Percentiles rank a stretch among this genome's conserved stretches.
phyloP scores from a whole-genome alignment of 2,113 vertebrate genomes.

The Anseranas semipalmata region DNA sequence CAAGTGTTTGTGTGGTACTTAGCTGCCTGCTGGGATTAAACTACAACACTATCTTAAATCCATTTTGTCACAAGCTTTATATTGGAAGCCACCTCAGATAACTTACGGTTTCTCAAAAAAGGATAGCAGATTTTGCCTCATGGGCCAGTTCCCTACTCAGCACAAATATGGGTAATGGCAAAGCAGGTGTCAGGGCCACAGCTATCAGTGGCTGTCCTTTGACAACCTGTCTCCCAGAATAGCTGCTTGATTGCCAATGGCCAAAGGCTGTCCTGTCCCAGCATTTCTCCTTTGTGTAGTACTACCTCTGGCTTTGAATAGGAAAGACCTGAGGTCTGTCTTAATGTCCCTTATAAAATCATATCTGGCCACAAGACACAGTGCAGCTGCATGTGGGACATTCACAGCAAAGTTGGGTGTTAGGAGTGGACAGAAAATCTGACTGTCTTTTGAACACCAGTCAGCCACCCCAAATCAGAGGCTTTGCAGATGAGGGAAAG shows the following conservation, averaged over 20 bases:
- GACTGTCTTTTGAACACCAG: neutral
- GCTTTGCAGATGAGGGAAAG: neutral
- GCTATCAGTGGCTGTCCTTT: neutral
- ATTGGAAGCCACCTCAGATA: neutral
- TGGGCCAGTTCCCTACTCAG: neutral
- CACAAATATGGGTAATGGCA: neutral
- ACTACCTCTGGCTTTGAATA: neutral
- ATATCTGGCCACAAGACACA: accelerated
- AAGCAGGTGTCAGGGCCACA: neutral
- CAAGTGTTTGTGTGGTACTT: no score
- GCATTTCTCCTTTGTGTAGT: neutral
- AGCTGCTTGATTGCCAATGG: neutral
- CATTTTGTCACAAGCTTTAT: neutral
- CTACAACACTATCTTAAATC: neutral
- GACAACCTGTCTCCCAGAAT: neutral
- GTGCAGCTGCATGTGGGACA: accelerated
- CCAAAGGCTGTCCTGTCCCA: neutral
- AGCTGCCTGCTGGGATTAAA: no score
- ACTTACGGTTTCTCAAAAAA: neutral
- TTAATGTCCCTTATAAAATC: neutral
- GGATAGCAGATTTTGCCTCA: neutral
- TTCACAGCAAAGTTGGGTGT: accelerated
- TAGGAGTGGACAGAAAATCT: neutral
- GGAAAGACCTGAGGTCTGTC: neutral
- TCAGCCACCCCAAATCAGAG: neutral